Base-by-base conservation (phyloP, 2,113 vertebrate genomes). In the Cairina moschata region DNA sequence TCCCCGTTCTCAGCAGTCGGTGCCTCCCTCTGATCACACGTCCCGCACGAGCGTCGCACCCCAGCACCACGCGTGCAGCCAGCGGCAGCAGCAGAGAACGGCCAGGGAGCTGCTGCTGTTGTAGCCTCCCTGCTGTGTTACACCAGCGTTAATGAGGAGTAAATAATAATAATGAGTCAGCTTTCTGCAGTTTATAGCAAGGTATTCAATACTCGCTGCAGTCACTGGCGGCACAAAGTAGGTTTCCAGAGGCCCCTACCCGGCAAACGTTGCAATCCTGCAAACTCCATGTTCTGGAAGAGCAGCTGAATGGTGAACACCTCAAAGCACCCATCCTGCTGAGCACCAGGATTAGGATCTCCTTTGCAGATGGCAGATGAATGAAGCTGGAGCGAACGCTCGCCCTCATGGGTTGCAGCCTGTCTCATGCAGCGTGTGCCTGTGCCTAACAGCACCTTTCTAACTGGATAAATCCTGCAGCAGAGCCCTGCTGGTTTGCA, bases 1-100 rank as follows among this genome's bases (percentile, higher is more conserved):
- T 2, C 31, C 31, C n/a, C 1, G 0, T 75, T 81, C 75, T 59
- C 60, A 32, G 28, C 56, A 82, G 80, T 52, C 55, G 56, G 25
- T 68, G 59, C 68, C 60, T 75, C 22, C 6, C 32, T 17, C 68
- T 1, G 18, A 36, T 17, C 0, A 1, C n/a, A 77, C 50, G 68
- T 80, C 67, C 79, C 54, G 40, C 68, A 23, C 3, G 54, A 69
- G 18, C 5, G 2, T 9, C 38, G 29, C 69, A 50, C 36, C 23
- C 1, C 4, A 25, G 60, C 62, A 36, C 15, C 0, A 83, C 48
- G 8, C 54, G 17, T 3, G 0, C 0, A 4, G 82, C 48, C 75
- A 69, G 50, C 56, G 25, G 60, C 50, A 90, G 82, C 75, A 85
- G 21, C 62, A 66, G 48, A 25, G 40, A 85, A 58, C 0, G 2